A percentile compares a stretch with the other conserved stretches of the same genome.
phyloP scores from a whole-genome alignment of 2,888 invertebrate species.

The Dicycla oo region DNA sequence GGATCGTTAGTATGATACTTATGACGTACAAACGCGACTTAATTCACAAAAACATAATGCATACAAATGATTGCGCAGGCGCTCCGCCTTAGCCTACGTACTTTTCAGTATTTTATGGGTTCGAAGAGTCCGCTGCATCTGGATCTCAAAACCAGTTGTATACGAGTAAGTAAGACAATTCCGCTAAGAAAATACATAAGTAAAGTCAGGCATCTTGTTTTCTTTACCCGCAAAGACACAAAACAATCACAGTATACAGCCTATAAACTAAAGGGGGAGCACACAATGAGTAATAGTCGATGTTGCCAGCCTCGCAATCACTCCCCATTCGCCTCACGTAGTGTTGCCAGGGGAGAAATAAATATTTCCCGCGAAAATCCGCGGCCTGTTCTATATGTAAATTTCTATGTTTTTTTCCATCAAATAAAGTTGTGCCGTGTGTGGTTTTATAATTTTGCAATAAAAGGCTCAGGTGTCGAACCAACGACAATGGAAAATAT shows the following conservation, averaged over 20 bases:
- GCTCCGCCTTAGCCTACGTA: too few relatives aligned
- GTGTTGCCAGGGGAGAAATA: conserved; percentile 86
- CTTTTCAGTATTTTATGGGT: not conserved
- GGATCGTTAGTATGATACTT: too few relatives aligned
- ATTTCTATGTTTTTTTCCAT: conserved; percentile 85
- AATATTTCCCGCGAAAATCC: conserved; percentile 82
- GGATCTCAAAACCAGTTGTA: not conserved
- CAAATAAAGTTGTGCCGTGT: conserved; percentile 77
- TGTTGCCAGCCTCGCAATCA: conserved; percentile 68
- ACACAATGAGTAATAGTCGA: conserved; percentile 78
- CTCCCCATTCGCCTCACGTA: conserved; percentile 83
- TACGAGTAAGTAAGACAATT: not conserved
- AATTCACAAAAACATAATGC: too few relatives aligned
- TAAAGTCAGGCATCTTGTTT: conserved; percentile 34
- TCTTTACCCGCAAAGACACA: conserved; percentile 52
- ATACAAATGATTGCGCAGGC: too few relatives aligned
- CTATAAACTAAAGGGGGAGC: conserved; percentile 69
- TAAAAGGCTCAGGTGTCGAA: conserved; percentile 75
- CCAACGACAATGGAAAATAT: conserved; percentile 16
- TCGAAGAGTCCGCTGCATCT: not conserved
- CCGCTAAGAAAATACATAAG: not conserved
- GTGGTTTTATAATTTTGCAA: conserved; percentile 83
- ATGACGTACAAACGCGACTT: too few relatives aligned
- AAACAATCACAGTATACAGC: conserved; percentile 66
- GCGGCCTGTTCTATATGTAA: conserved; percentile 85